Evolutionary conservation across 2,888 invertebrate genomes (phyloP), one percentile per base, ranked within the genome.

Genomic region (Oligia latruncula): DNA sequence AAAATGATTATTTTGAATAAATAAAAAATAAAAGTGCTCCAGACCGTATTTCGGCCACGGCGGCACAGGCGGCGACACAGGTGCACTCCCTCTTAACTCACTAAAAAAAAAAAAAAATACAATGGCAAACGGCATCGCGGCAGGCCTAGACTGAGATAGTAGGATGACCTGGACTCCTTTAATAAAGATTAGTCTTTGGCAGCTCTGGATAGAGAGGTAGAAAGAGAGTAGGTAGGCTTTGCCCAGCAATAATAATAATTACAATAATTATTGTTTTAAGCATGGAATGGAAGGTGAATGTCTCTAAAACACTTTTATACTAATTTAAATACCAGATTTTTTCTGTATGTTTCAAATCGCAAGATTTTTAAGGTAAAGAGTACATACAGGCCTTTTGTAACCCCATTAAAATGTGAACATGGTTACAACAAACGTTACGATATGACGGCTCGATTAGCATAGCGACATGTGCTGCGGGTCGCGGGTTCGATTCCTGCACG

Each of bases 321-420:
- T 20, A 20, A 64, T 35, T 70, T 29, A 29, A 66, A 70, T 8
- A 49, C 4, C 8, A 52, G 23, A 60, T 17, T 35, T 64, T 35
- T 9, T 65, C 4, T 65, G n/a, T 35, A 3, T 64, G 4, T 65
- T 40, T 40, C 9, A 35, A 35, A 35, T 65, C 9, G 17, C 8
- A 40, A 23, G 6, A 6, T 29, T 29, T 17, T 29, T 65, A 23
- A 65, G 23, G 5, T 40, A 65, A 40, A 65, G 68, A 78, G 67
- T 82, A 29, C 75, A 86, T 82, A 72, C 82, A 60, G 5, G 83
- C 86, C 86, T 52, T 86, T 83, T 86, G 86, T 83, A 82, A 86
- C 43, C 15, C 9, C 83, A 86, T 82, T 86, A 76, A 86, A 86
- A 71, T 71, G 64, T 49, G 23, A n/a, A 82, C 43, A 72, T 71